phyloP scores from a whole-genome alignment of 1,140 invertebrate species.

The Latrodectus geometricus region DNA sequence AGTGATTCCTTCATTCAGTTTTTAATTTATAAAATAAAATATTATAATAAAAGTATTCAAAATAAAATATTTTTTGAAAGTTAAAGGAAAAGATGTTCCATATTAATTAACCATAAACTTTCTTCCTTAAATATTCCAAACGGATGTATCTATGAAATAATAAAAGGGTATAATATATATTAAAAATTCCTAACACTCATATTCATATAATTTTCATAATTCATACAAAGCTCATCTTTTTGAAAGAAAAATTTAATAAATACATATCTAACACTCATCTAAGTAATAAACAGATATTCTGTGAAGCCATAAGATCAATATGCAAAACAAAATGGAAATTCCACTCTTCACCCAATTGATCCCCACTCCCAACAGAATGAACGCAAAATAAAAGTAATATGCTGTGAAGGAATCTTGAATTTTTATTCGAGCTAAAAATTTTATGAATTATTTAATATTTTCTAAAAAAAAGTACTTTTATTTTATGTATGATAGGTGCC shows the following conservation, averaged over 20 bases:
- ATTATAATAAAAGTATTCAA: no score
- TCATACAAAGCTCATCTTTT: neutral
- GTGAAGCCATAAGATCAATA: constrained; percentile 1
- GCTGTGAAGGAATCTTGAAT: constrained; percentile 16
- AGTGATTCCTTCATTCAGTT: no score
- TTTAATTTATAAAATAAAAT: no score
- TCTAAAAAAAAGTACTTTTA: neutral
- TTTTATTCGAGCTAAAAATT: constrained; percentile 31
- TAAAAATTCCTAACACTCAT: no score
- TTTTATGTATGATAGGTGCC: no score
- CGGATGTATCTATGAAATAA: no score
- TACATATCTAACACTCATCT: constrained; percentile 32
- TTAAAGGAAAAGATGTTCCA: no score
- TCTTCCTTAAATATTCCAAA: no score
- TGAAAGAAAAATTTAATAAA: constrained; percentile 40
- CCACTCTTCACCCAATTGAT: neutral
- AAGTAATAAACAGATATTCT: constrained; percentile 8
- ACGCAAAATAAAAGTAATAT: neutral
- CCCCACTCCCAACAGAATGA: neutral
- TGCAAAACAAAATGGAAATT: constrained; percentile 19
- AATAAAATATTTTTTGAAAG: no score
- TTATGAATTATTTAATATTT: constrained; percentile 29
- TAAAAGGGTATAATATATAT: no score
- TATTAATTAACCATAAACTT: no score
- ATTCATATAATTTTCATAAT: no score